Conservation (phyloP, 2,888 invertebrate species). For the Clistopyga incitator region DNA sequence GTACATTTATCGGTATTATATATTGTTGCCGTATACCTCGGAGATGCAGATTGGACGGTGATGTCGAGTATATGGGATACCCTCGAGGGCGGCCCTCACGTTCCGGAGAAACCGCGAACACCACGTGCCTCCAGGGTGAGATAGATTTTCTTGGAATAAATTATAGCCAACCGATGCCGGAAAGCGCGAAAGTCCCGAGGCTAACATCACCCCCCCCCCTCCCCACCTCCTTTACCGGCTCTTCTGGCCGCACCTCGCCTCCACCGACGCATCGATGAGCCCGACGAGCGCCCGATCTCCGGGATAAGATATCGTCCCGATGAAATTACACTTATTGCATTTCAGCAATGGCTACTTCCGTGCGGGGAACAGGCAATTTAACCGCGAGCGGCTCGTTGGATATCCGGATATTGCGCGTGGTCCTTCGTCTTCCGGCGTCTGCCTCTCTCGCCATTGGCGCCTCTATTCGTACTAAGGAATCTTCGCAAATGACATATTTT, state of each 20-base stretch:
- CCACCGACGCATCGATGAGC: slow-evolving; percentile 49
- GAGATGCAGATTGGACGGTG: background rate
- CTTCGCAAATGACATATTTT: no score
- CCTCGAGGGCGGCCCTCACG: background rate
- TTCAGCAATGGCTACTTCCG: slow-evolving; percentile 70
- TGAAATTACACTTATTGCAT: slow-evolving; percentile 70
- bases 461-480: no score
- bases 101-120: background rate
- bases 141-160: slow-evolving; percentile 70
- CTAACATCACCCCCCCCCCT: slow-evolving; percentile 16
- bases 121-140: slow-evolving; percentile 21
- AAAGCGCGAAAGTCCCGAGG: slow-evolving; percentile 66
- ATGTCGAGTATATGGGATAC: background rate
- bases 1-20: background rate
- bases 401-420: slow-evolving; percentile 54
- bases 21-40: background rate
- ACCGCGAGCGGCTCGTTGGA: slow-evolving; percentile 54
- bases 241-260: slow-evolving; percentile 20
- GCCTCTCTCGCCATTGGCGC: background rate
- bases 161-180: slow-evolving; percentile 63
- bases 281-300: slow-evolving; percentile 40
- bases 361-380: slow-evolving; percentile 62
- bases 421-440: slow-evolving; percentile 15
- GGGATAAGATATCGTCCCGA: slow-evolving; percentile 59
- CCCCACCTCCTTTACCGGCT: no score